Base-by-base conservation (phyloP, 2,113 vertebrate species). In the Petrocephalus microphthalmus region DNA sequence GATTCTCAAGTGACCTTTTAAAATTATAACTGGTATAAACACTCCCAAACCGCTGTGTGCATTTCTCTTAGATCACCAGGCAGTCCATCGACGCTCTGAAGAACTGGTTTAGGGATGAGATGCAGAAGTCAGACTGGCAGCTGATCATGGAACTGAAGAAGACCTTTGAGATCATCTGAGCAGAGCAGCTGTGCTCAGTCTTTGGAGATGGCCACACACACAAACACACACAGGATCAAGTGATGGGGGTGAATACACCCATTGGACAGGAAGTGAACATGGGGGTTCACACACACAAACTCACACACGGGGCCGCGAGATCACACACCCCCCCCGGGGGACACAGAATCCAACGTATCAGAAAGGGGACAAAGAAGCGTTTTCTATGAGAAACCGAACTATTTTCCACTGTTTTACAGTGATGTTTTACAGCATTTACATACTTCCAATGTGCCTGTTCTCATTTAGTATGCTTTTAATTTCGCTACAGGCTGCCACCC, bases 61-160 rank as follows among this genome's bases (percentile, higher is more conserved):
- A 5, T 82, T 11, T 25, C 20, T 89, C 95, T 0, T 94, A 99
- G 98, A 99, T 99, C 94, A 99, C 96, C 0, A 96, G 98, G 82
- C 97, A 97, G 87, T 99, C 98, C 92, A 99, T 99, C 2, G 98
- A 99, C 29, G 98, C 98, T 0, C 95, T 99, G 92, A 99, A 99
- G 94, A 97, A 98, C 96, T 99, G 98, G 98, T 99, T 99, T 95
- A 95, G 98, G 93, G 98, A 99, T 7, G 98, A 99, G 91, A 99
- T 99, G 98, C 95, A 96, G 95, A 99, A 99, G 91, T 94, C 96
- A 7, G 98, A 99, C 91, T 99, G 98, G 98, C 98, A 99, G 95
- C 97, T 99, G 91, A 99, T 99, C 93, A 96, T 99, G 95, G 98
- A 99, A 93, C 96, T 99, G 92, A 99, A 99, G 96, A 99, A 98